Evolutionary conservation across 2,888 invertebrate species (phyloP), one percentile per base, ranked within the genome.

Genomic region (Drosophila greeni): DNA sequence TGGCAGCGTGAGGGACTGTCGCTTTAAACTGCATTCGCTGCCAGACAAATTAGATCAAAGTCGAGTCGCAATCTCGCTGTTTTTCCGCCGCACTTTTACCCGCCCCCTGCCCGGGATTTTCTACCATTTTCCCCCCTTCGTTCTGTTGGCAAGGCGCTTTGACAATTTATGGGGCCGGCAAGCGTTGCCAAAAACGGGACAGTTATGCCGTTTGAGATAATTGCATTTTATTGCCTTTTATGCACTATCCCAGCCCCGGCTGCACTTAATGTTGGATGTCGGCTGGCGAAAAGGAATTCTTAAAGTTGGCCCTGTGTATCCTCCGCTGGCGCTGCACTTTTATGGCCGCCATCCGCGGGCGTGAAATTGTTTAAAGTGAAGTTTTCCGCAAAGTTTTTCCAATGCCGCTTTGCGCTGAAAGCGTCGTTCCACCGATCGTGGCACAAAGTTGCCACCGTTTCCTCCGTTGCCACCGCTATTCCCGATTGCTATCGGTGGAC

Each of bases 201-300:
- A 80, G 79, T 81, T 82, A 80, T 80, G 76, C 77, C 82, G 69
- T 81, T 82, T 77, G 76, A 82, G 80, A 81, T 81, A 82, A 82
- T 82, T 81, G 77, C 80, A 81, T 80, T 81, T 82, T 82, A 81
- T 81, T 80, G 80, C 77, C 77, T 77, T 81, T 81, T 81, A 80
- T 80, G 66, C 66, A 80, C 76, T 79, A 66, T 59, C 37, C 42
- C 45, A 37, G 49, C 33, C 67, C 49, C 61, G 36, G 61, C 68
- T 68, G 68, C 62, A 68, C 64, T 64, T 70, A 68, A 53, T 70
- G 69, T 47, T 47, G 45, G 45, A 47, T 47, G 45, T 47, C 31
- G n/a, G 47, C 36, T 23, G 4, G 42, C 55, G 33, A 65, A 66
- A 65, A 51, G 64, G 51, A 65, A 66, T 64, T 48, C 64, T 55